Base-by-base conservation (phyloP, 2,797 vertebrate species). In the Oreonectes daqikongensis region DNA sequence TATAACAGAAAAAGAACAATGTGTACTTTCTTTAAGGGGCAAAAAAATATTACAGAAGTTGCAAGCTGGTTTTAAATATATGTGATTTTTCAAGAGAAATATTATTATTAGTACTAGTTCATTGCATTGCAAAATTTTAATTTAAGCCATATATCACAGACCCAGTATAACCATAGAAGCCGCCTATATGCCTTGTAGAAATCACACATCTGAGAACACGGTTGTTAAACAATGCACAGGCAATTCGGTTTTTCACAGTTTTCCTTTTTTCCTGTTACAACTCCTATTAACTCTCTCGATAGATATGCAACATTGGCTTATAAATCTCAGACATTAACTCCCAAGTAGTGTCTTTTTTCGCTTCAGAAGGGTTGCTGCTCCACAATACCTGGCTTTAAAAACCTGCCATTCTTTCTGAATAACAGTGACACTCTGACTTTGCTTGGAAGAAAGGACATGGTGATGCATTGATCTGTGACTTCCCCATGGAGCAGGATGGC, bases 331-430 rank as follows among this genome's bases (percentile, higher is more conserved):
- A 88, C 88, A 91, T 91, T 87, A 87, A 84, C 85, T 89, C 87
- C 88, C 90, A 90, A 90, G 89, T 89, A 89, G 86, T 87, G 84
- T 84, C 85, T 89, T 89, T 91, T 91, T 91, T 89, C 90, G 87
- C 91, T 88, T 87, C 83, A 89, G 85, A 82, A 84, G 83, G 86
- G 84, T 77, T 79, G 81, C 87, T 88, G 89, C 86, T 84, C 85
- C 82, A 84, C 87, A 81, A 79, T 85, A 85, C 84, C 84, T 78
- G 26, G 50, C 42, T 20, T 57, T 81, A 77, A 82, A 84, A 70
- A 69, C 69, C 28, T 55, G 22, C 77, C 77, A 9, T 82, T 88
- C 79, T 83, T 84, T 88, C 77, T 81, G 70, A 81, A 78, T 72
- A 80, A 72, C 80, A 76, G 64, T 73, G 75, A 71, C 44, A 48